phyloP scores from a whole-genome alignment of 2,888 invertebrate species.

The Resseliella maxima region DNA sequence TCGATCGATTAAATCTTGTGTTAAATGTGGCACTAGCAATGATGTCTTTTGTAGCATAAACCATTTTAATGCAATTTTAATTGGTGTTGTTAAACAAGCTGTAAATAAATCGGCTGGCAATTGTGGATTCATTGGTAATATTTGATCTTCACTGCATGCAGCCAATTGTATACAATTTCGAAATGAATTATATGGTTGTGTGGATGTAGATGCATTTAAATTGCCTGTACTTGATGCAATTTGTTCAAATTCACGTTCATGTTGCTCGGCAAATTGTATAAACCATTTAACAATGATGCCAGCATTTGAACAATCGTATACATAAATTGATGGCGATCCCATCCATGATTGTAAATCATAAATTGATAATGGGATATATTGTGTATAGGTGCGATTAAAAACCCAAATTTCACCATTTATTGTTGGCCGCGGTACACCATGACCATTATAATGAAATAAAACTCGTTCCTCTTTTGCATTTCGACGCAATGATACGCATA shows the following conservation, averaged over 20 bases:
- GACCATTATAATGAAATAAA: conserved; percentile 99
- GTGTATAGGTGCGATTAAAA: conserved; percentile 97
- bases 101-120: conserved; percentile 98
- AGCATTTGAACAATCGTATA: conserved; percentile 99
- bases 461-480: conserved; percentile 99
- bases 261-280: conserved; percentile 89
- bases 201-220: neutral
- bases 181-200: conserved; percentile 66
- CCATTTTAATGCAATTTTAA: conserved; percentile 95
- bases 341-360: conserved; percentile 99
- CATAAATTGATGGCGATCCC: conserved; percentile 98
- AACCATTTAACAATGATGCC: conserved; percentile 95
- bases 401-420: conserved; percentile 99
- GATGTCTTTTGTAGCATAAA: conserved; percentile 86
- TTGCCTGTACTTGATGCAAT: conserved; percentile 1
- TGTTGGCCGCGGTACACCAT: conserved; percentile 98
- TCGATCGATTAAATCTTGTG: conserved; percentile 89
- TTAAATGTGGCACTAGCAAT: conserved; percentile 83
- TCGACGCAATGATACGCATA: conserved; percentile 91
- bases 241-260: conserved; percentile 83
- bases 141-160: conserved; percentile 93
- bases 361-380: conserved; percentile 98
- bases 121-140: conserved; percentile 96
- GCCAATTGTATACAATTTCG: conserved; percentile 96
- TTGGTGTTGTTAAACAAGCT: conserved; percentile 97